Base-by-base conservation (phyloP, 2,797 vertebrate species). In the Argyrosomus regius region DNA sequence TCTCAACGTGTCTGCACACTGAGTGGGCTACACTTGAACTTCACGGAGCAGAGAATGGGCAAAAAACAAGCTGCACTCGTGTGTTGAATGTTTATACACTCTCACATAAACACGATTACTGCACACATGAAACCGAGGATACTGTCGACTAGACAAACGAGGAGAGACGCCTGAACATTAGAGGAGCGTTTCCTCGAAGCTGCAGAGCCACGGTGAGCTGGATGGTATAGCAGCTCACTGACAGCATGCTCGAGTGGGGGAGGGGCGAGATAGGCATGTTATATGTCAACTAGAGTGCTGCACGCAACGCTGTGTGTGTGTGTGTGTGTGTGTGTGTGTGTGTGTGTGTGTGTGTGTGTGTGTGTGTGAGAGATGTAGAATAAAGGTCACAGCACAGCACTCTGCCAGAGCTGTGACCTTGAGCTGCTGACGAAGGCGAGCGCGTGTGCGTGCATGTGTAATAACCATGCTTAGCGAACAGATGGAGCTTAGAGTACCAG, bases 381-480 rank as follows among this genome's bases (percentile, higher is more conserved):
- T 92, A 93, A 93, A 94, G 92, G 93, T 94, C 90, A 90, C 78
- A 84, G 80, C 87, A 64, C 88, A 88, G 87, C 80, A 77, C 84
- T 93, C 85, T 88, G 85, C 84, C 85, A 87, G 84, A 75, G 88
- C 83, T 85, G 86, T 92, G 93, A 94, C 93, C 92, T 94, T 94
- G 93, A 93, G 92, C 89, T 91, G 88, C 90, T 91, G 90, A 91
- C 69, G 78, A 80, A 89, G 86, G 90, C 78, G 54, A 14, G 14
- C 24, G 41, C 14, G 75, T 56, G 71, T 75, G 86, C 1, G 68
- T 73, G 84, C 63, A 24, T 82, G 80, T 85, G 86, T 92, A 92
- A 94, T 93, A 93, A 93, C 93, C 91, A 93, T 92, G 91, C 90
- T 94, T 92, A 92, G 90, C 65, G 91, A 93, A 92, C 93, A 93